Evolutionary conservation across 2,113 vertebrate genomes (phyloP).

Genomic region (Meriones unguiculatus): DNA sequence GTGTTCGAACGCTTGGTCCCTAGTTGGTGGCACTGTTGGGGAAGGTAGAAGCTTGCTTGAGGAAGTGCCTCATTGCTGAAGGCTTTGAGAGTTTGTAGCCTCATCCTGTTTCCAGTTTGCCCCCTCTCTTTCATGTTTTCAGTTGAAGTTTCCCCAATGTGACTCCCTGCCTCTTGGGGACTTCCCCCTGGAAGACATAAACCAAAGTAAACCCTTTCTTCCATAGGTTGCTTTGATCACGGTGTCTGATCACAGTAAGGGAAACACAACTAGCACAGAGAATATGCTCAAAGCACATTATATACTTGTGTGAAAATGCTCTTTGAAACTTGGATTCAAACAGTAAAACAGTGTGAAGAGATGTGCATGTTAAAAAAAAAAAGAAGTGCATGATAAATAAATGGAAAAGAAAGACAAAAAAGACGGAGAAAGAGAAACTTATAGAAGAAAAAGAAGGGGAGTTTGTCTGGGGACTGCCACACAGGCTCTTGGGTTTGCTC

Average conservation of each 20-base stretch:
- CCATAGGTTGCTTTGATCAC: not conserved
- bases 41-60: not conserved
- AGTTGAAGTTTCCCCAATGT: not conserved
- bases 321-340: not conserved
- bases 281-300: not conserved
- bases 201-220: not conserved
- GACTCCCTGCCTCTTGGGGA: not conserved
- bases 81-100: not conserved
- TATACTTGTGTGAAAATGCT: not conserved
- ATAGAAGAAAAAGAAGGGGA: not conserved
- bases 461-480: not conserved
- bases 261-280: not conserved
- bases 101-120: not conserved
- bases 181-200: not conserved
- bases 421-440: not conserved
- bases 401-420: not conserved
- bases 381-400: not conserved
- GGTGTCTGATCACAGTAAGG: not conserved
- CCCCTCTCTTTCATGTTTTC: not conserved
- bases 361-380: not conserved
- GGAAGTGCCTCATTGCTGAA: not conserved
- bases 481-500: not conserved
- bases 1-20: not conserved
- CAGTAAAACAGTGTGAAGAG: not conserved
- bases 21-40: not conserved